A percentile compares a stretch with the other conserved stretches of the same genome.
Conservation (phyloP, 2,888 invertebrate species). For the Omphaloscelis lunosa region DNA sequence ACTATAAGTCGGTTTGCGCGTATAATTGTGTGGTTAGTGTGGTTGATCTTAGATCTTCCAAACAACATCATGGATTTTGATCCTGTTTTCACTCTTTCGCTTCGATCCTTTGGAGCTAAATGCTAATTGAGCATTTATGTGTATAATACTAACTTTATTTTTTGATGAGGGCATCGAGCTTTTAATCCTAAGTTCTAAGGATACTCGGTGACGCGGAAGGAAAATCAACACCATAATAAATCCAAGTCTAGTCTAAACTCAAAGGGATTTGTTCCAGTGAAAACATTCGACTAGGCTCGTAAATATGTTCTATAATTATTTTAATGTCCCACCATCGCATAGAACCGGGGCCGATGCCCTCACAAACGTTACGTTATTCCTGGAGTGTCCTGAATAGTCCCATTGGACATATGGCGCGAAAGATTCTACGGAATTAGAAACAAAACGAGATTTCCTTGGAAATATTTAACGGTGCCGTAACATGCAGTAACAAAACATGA, state of each 20-base stretch:
- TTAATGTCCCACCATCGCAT: constrained; percentile 75
- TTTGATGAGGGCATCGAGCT: neutral
- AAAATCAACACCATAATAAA: constrained; percentile 8
- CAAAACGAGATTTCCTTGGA: constrained; percentile 28
- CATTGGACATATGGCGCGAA: constrained; percentile 49
- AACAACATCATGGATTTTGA: neutral
- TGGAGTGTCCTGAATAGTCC: constrained; percentile 72
- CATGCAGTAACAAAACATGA: neutral
- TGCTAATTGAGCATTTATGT: no score
- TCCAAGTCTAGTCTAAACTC: constrained; percentile 11
- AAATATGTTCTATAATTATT: constrained; percentile 79
- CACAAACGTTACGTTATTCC: constrained; percentile 75
- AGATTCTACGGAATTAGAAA: constrained; percentile 48
- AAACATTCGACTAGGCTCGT: constrained; percentile 47
- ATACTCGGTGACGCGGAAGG: constrained; percentile 14
- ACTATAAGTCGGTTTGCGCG: neutral
- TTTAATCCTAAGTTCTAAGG: neutral
- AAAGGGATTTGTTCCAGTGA: constrained; percentile 34
- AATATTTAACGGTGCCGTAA: constrained; percentile 9
- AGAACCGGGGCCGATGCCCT: constrained; percentile 79
- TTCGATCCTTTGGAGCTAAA: no score
- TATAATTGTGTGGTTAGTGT: neutral
- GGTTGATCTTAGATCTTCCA: neutral
- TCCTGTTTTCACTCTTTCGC: no score
- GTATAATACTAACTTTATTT: neutral